phyloP scores from a whole-genome alignment of 2,888 invertebrate species.

The Diarsia mendica region DNA sequence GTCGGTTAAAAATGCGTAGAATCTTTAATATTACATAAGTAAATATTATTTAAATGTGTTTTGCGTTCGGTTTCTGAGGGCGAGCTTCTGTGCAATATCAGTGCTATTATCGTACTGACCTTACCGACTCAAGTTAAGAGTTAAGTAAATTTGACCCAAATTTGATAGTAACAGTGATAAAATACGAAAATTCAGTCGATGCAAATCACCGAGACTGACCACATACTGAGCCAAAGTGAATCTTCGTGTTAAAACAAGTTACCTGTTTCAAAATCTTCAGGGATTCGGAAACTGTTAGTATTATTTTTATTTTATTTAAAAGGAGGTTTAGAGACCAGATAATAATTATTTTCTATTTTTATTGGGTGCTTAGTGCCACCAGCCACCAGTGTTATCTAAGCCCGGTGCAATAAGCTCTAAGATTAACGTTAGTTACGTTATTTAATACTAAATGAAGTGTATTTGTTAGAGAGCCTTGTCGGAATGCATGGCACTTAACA shows the following conservation, averaged over 20 bases:
- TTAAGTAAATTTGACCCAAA: slow-evolving; percentile 72
- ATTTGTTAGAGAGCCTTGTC: slow-evolving; percentile 4
- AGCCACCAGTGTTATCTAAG: too few species aligned
- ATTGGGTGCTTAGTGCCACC: too few species aligned
- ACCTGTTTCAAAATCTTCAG: slow-evolving; percentile 8
- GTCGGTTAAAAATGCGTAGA: too few species aligned
- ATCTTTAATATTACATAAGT: slow-evolving; percentile 11
- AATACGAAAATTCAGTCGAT: slow-evolving; percentile 71
- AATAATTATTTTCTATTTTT: neutral
- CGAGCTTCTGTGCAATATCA: slow-evolving; percentile 38
- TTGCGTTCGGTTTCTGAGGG: slow-evolving; percentile 8
- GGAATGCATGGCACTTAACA: slow-evolving; percentile 1
- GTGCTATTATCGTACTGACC: slow-evolving; percentile 73
- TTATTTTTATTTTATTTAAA: slow-evolving; percentile 3
- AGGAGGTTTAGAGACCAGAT: neutral
- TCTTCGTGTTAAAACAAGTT: slow-evolving; percentile 24
- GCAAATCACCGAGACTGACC: slow-evolving; percentile 68
- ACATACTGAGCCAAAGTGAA: slow-evolving; percentile 52
- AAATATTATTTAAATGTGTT: slow-evolving; percentile 17
- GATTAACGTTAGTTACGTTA: neutral
- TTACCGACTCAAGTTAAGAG: slow-evolving; percentile 65
- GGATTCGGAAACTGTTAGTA: slow-evolving; percentile 28
- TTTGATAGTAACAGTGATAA: slow-evolving; percentile 64
- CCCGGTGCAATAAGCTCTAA: neutral
- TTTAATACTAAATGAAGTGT: neutral